Percentiles rank a stretch among this genome's conserved stretches.
Evolutionary conservation across 2,888 invertebrate genomes (phyloP).

Genomic region (Keiferia lycopersicella): DNA sequence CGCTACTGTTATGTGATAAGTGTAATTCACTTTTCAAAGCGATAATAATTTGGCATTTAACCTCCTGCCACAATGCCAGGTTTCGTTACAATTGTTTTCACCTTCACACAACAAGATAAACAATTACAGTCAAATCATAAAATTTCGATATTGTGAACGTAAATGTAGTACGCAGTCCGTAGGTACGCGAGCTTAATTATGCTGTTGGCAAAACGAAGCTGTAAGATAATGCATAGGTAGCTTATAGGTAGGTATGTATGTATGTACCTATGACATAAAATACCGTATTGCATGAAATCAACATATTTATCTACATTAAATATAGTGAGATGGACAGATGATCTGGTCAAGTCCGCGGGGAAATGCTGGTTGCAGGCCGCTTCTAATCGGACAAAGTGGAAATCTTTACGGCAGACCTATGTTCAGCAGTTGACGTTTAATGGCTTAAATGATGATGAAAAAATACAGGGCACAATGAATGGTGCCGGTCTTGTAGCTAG

Average conservation of each 20-base stretch:
- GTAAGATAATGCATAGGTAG: no score
- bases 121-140: constrained; percentile 2
- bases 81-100: constrained; percentile 50
- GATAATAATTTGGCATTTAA: constrained; percentile 56
- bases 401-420: no score
- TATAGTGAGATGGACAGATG: background rate
- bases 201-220: no score
- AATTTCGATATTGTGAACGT: background rate
- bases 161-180: background rate
- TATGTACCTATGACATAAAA: no score
- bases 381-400: background rate
- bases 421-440: no score
- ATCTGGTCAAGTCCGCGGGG: background rate
- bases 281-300: no score
- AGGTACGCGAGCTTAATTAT: no score
- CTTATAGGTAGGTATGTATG: no score
- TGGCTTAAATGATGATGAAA: background rate
- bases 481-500: no score
- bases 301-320: no score
- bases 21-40: constrained; percentile 62
- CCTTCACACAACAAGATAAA: constrained; percentile 39
- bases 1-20: constrained; percentile 61
- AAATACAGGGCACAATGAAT: no score
- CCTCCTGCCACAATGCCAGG: constrained; percentile 60
- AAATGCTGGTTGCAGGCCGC: background rate